Evolutionary conservation across 2,888 invertebrate genomes (phyloP).

Genomic region (Linyphia triangularis): DNA sequence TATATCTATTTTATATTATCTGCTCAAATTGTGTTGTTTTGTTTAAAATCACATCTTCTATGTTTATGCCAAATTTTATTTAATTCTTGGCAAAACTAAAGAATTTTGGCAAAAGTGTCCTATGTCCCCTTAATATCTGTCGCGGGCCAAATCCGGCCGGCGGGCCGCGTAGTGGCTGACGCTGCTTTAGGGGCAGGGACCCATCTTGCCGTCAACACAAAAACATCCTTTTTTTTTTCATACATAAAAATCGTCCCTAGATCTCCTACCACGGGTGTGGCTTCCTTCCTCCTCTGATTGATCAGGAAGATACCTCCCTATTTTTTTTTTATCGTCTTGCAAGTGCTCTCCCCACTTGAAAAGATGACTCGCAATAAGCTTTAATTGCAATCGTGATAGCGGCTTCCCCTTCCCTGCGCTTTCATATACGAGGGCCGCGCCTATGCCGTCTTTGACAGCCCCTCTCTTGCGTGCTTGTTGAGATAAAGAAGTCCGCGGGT

Average conservation of each 20-base stretch:
- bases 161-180: too few species aligned
- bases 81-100: too few species aligned
- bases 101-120: too few species aligned
- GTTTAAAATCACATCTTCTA: too few species aligned
- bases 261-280: constrained; percentile 60
- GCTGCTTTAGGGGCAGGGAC: too few species aligned
- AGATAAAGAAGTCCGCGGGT: constrained; percentile 34
- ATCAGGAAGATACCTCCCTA: constrained; percentile 60
- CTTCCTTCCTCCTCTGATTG: constrained; percentile 53
- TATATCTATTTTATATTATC: too few species aligned
- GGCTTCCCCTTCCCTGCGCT: constrained; percentile 43
- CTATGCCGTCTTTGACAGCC: constrained; percentile 22
- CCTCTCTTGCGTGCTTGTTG: constrained; percentile 37
- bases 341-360: not conserved
- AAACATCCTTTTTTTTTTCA: constrained; percentile 62
- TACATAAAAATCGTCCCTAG: constrained; percentile 52
- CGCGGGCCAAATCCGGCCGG: too few species aligned
- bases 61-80: too few species aligned
- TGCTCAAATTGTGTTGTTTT: too few species aligned
- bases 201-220: constrained; percentile 48
- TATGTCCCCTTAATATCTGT: too few species aligned
- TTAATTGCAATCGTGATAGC: constrained; percentile 70
- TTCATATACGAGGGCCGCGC: constrained; percentile 40
- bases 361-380: constrained; percentile 51
- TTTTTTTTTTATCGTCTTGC: not conserved